Conservation (phyloP, 2,113 vertebrate genomes). For the Sinocyclocheilus rhinocerous region DNA sequence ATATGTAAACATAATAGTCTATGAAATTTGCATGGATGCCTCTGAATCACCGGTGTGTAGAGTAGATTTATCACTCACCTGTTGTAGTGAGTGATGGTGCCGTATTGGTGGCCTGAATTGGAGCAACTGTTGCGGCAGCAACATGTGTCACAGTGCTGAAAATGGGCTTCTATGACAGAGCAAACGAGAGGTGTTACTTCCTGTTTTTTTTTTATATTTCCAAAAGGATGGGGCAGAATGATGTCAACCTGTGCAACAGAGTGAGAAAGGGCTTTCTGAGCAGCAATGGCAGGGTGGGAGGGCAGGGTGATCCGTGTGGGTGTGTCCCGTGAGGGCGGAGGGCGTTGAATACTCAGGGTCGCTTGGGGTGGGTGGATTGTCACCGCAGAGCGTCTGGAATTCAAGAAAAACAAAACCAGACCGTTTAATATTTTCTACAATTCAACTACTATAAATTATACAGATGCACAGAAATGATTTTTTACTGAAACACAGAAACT, state of each 20-base stretch:
- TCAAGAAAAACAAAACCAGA: not conserved
- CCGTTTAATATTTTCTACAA: not conserved
- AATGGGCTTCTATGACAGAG: conserved; percentile 85
- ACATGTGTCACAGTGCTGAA: conserved; percentile 94
- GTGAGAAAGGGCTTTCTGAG: conserved; percentile 89
- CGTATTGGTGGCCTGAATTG: conserved; percentile 93
- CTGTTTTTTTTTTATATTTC: too few species aligned
- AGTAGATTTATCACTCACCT: conserved; percentile 68
- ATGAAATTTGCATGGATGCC: not conserved
- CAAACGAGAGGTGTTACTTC: not conserved
- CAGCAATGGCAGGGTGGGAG: conserved; percentile 87
- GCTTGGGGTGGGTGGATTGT: conserved; percentile 89
- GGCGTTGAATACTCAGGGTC: conserved; percentile 90
- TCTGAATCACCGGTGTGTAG: not conserved
- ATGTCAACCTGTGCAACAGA: conserved; percentile 89
- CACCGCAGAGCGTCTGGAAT: conserved; percentile 82
- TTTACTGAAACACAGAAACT: too few species aligned
- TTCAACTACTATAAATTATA: not conserved
- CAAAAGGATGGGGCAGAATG: not conserved
- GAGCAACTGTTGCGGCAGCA: conserved; percentile 95
- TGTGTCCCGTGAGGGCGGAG: conserved; percentile 83
- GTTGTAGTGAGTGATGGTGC: conserved; percentile 90
- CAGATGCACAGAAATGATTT: not conserved
- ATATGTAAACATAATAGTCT: not conserved
- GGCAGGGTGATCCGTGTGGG: conserved; percentile 89